Conservation (phyloP, 1,140 invertebrate genomes). For the Apis florea region DNA sequence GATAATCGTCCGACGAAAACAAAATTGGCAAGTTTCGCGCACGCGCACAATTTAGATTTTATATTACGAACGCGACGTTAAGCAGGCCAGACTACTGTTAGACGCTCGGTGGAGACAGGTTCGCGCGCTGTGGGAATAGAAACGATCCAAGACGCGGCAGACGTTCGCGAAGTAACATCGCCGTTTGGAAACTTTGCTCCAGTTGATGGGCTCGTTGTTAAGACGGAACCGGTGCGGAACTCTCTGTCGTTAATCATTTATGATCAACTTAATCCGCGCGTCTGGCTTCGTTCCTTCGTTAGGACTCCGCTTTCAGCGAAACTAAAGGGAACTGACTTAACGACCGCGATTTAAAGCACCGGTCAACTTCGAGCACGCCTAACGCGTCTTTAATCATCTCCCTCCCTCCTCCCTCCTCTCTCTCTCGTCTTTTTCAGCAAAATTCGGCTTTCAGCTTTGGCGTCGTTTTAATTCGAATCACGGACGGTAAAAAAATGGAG, state of each 20-base stretch:
- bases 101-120: too few relatives aligned
- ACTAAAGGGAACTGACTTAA: slow-evolving; percentile 48
- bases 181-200: slow-evolving; percentile 44
- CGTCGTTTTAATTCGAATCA: background rate
- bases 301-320: slow-evolving; percentile 3
- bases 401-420: background rate
- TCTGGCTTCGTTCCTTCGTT: slow-evolving; percentile 28
- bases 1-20: too few relatives aligned
- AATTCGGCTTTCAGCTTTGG: slow-evolving; percentile 14
- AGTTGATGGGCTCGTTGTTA: slow-evolving; percentile 49
- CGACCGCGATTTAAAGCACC: slow-evolving; percentile 23
- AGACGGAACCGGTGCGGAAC: slow-evolving; percentile 27
- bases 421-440: background rate
- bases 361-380: background rate
- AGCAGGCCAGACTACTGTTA: too few relatives aligned
- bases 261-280: slow-evolving; percentile 50
- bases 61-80: too few relatives aligned
- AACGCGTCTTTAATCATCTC: background rate
- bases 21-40: too few relatives aligned
- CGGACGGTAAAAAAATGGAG: slow-evolving; percentile 1
- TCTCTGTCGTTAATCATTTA: slow-evolving; percentile 58
- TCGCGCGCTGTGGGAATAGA: slow-evolving; percentile 14
- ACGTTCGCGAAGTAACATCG: slow-evolving; percentile 16
- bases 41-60: too few relatives aligned
- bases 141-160: slow-evolving; percentile 41